Base-by-base conservation (phyloP, 2,888 invertebrate species). In the Oscheius sp. region DNA sequence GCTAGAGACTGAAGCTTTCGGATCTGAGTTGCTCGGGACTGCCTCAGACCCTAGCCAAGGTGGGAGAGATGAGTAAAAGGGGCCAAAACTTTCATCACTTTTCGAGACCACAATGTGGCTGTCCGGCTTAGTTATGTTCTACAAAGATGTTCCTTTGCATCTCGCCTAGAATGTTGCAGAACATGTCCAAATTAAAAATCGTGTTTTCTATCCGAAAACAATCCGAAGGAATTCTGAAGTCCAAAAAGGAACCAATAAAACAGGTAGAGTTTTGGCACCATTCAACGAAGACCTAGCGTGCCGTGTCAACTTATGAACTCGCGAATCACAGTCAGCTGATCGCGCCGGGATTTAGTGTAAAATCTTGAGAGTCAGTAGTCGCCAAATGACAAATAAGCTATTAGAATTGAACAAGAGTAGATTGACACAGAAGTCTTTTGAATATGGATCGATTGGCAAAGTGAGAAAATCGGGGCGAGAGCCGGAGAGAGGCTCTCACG, bases 381-480 rank as follows among this genome's bases (percentile, higher is more conserved):
- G 32, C 29, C 29, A 33, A 57, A 29, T 57, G 57, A 33, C 21
- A 57, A 33, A 29, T 57, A 21, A 29, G 9, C 29, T n/a, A 29
- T 53, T 3, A 33, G 53, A 53, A 29, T 1, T 53, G 10, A 11
- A 53, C n/a, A 57, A 33, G 57, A 57, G 3, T 2, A 21, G 9
- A 1, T 9, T 57, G 29, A 57, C 57, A 33, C 9, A 10, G 32
- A 33, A 57, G 37, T 42, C 35, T 21, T 35, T 42, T 47, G 62
- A 21, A 62, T 42, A 47, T 37, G 47, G 62, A 62, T 62, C 62
- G 62, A 62, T 62, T 62, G 13, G 59, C 62, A 62, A 62, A 62
- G 62, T 62, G 62, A 62, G 62, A 62, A 62, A 62, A 62, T 62
- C 62, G 62, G 62, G 7, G 62, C 62, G 42, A 47, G 62, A 62